Percentiles rank a stretch among this genome's conserved stretches.
These are phyloP conservation scores for Dryococelus australis DNA, from an alignment of 2,888 invertebrate genomes.

Conservation along the genomic window DNA sequence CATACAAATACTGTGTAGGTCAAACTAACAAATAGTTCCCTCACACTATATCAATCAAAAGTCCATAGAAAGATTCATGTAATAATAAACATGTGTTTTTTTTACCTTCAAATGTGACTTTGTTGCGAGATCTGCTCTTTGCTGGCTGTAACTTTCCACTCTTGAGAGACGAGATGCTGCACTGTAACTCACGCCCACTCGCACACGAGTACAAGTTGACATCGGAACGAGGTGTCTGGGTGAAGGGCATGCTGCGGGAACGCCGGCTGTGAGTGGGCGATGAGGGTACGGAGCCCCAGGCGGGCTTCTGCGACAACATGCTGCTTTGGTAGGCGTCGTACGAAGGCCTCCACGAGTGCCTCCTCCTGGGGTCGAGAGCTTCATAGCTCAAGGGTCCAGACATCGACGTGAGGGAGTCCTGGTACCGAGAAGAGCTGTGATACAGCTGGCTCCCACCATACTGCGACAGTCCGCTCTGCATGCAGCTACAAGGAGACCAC, in stretches of 20 bases:
- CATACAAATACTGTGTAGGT: too few relatives aligned
- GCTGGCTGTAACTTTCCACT: conserved; percentile 27
- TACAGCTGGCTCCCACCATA: conserved; percentile 45
- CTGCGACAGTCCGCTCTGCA: conserved; percentile 33
- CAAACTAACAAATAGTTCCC: too few relatives aligned
- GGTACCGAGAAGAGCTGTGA: conserved; percentile 53
- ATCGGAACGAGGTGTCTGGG: conserved; percentile 40
- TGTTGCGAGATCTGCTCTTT: conserved; percentile 55
- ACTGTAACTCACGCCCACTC: conserved; percentile 30
- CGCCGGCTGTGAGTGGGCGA: conserved; percentile 60
- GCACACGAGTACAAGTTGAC: conserved; percentile 38
- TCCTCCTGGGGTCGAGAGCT: conserved; percentile 45
- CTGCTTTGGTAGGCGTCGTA: conserved; percentile 51
- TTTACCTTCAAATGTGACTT: conserved; percentile 50
- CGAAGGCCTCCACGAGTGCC: conserved; percentile 57
- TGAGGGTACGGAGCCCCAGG: conserved; percentile 61
- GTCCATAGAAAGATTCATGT: too few relatives aligned
- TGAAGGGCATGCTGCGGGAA: conserved; percentile 50
- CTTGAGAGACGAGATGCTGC: conserved; percentile 26
- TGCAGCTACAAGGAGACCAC: conserved; percentile 52
- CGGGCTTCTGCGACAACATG: conserved; percentile 55
- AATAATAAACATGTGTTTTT: too few relatives aligned
- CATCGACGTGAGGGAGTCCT: conserved; percentile 57
- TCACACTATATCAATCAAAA: too few relatives aligned
- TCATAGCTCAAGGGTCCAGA: conserved; percentile 51